Conservation (phyloP, 1,140 invertebrate species). For the Hyles vespertilio region DNA sequence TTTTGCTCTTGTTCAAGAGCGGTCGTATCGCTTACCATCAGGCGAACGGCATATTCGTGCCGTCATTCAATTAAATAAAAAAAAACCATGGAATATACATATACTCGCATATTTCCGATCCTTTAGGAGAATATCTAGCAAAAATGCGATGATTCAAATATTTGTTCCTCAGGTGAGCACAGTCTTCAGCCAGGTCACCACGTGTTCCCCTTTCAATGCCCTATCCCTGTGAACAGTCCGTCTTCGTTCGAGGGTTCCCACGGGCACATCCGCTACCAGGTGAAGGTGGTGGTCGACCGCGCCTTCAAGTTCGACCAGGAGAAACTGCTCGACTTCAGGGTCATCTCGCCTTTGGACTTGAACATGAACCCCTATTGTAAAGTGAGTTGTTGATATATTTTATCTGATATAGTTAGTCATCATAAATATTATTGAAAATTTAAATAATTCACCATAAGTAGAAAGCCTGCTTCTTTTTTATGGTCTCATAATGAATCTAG, state of each 20-base stretch:
- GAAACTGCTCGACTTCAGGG: slow-evolving; percentile 84
- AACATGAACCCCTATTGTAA: slow-evolving; percentile 79
- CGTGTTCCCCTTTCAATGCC: slow-evolving; percentile 79
- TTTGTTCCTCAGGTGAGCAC: slow-evolving; percentile 67
- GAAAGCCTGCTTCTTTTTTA: no score
- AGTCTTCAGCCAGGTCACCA: slow-evolving; percentile 79
- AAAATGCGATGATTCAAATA: neutral
- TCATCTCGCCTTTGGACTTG: slow-evolving; percentile 87
- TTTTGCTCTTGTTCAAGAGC: no score
- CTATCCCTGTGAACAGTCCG: slow-evolving; percentile 79
- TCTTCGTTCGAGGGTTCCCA: slow-evolving; percentile 89
- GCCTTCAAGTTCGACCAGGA: slow-evolving; percentile 92
- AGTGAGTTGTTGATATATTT: slow-evolving; percentile 37
- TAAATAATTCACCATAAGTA: no score
- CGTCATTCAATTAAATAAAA: no score
- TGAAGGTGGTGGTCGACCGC: slow-evolving; percentile 87
- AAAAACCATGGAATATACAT: no score
- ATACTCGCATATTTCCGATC: no score
- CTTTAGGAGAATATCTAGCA: no score
- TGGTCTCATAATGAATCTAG: no score
- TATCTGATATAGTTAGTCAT: neutral
- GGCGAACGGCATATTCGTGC: no score
- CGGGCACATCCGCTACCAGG: slow-evolving; percentile 86
- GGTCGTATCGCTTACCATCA: no score
- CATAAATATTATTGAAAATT: no score